Conservation (phyloP, 2,797 vertebrate species). For the Nasua narica region DNA sequence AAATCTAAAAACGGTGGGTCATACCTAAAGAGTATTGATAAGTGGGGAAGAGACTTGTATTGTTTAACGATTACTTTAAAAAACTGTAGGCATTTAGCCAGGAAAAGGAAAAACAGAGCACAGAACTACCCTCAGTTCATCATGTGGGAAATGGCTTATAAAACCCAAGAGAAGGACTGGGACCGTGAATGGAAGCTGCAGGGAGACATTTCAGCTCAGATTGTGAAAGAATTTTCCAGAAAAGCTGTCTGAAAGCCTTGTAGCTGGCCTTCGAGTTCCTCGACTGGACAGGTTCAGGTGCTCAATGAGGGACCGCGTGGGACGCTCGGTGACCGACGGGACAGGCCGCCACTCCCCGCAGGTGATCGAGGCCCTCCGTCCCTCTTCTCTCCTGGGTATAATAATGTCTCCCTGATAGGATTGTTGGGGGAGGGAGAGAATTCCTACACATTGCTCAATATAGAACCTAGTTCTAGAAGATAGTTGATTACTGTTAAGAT, state of each 20-base stretch:
- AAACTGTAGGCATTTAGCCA: not conserved
- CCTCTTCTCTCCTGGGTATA: not conserved
- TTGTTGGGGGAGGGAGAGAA: not conserved
- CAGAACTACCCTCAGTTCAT: not conserved
- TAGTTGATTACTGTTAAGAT: not conserved
- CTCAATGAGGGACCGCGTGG: not conserved
- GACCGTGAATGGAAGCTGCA: not conserved
- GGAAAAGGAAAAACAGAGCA: not conserved
- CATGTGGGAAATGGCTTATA: not conserved
- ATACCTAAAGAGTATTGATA: not conserved
- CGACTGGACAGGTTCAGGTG: not conserved
- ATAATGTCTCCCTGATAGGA: not conserved
- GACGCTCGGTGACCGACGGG: not conserved
- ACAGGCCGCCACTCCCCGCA: not conserved
- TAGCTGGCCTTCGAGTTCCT: not conserved
- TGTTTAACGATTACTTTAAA: not conserved
- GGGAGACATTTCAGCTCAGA: not conserved
- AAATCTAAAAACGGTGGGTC: not conserved
- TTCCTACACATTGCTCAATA: not conserved
- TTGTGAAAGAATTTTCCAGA: not conserved
- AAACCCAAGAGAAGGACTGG: not conserved
- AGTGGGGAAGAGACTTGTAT: not conserved
- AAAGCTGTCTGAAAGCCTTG: not conserved
- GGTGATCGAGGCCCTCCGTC: not conserved
- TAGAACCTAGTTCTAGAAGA: not conserved